These are phyloP conservation scores for Chrysolina oricalcia DNA, from an alignment of 2,888 invertebrate species.

Conservation along the genomic window DNA sequence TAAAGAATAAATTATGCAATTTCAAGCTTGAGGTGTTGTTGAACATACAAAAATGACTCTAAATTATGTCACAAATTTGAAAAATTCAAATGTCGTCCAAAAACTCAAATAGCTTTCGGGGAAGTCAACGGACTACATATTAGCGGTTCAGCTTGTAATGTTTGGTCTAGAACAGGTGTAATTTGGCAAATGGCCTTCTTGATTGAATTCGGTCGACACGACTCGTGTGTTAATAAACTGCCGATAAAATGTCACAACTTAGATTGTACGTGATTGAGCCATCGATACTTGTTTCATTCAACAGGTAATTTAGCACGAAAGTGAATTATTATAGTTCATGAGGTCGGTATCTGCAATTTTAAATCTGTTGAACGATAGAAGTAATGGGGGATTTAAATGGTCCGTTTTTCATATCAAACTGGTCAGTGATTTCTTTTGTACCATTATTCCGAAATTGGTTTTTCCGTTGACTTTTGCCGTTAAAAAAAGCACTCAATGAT, in stretches of 20 bases:
- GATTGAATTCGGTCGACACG: background rate
- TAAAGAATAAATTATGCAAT: no score
- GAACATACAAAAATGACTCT: no score
- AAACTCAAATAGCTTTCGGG: background rate
- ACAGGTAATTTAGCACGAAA: background rate
- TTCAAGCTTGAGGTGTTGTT: no score
- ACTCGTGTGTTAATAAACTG: background rate
- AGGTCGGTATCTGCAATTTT: background rate
- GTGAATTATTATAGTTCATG: background rate
- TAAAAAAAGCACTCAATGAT: no score
- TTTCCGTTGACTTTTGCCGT: no score
- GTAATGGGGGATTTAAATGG: background rate
- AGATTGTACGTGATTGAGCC: background rate
- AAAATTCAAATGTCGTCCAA: no score
- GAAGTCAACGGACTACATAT: background rate
- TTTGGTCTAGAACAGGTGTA: background rate
- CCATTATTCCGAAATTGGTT: no score
- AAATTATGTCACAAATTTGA: no score
- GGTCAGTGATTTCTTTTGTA: no score
- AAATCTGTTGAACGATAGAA: background rate
- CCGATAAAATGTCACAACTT: background rate
- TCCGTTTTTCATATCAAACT: background rate
- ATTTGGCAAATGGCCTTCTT: conserved; percentile 2
- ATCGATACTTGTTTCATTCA: background rate
- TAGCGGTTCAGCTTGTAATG: background rate